A percentile compares a stretch with the other conserved stretches of the same genome.
These are phyloP conservation scores for Cuculus canorus DNA, from an alignment of 2,797 vertebrate genomes.

Conservation along the genomic window DNA sequence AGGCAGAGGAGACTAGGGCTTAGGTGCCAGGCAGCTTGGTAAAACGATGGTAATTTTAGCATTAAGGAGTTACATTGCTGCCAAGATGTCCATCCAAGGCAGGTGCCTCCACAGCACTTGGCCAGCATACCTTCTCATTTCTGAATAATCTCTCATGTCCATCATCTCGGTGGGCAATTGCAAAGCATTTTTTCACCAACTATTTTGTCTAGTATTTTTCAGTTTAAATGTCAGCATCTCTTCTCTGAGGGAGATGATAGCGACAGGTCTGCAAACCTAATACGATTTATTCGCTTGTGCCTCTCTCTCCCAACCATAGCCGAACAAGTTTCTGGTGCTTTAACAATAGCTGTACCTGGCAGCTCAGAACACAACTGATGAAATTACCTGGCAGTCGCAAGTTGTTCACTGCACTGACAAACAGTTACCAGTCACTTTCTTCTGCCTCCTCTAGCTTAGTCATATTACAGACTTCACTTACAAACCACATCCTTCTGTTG, in stretches of 20 bases:
- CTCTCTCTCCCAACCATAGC: background rate
- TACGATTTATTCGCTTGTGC: background rate
- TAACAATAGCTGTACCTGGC: background rate
- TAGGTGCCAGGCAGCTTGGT: background rate
- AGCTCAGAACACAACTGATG: background rate
- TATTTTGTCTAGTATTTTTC: constrained; percentile 18
- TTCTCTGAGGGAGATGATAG: background rate
- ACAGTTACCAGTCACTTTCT: constrained; percentile 58
- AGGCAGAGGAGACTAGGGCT: background rate
- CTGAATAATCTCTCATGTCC: constrained; percentile 20
- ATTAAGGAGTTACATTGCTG: background rate
- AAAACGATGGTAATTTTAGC: background rate
- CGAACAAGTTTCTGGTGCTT: background rate
- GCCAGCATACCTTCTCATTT: constrained; percentile 10
- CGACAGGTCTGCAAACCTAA: background rate
- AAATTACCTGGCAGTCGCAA: constrained; percentile 25
- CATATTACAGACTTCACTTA: background rate
- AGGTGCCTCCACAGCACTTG: background rate
- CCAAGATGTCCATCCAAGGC: background rate
- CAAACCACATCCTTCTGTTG: constrained; percentile 63
- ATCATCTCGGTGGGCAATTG: constrained; percentile 7
- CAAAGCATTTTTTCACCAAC: constrained; percentile 24
- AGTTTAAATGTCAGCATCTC: background rate
- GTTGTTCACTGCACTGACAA: background rate
- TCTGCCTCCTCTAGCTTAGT: constrained; percentile 39